A percentile compares a stretch with the other conserved stretches of the same genome.
Evolutionary conservation across 2,888 invertebrate genomes (phyloP).

Genomic region (Argyra leucocephala): DNA sequence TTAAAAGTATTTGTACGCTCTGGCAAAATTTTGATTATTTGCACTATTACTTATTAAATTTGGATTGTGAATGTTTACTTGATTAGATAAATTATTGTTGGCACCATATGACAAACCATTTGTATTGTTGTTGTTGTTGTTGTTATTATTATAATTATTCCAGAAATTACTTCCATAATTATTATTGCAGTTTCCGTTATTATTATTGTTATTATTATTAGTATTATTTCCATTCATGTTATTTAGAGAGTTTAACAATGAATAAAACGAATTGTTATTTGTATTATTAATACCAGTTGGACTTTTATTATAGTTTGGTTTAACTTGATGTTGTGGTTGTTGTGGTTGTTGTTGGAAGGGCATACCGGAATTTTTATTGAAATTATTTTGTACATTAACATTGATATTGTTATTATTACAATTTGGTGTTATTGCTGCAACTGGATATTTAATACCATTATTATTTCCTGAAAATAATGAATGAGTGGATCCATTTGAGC

Average conservation of each 20-base stretch:
- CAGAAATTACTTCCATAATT: conserved; percentile 14
- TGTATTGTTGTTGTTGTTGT: conserved; percentile 17
- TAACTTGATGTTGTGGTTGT: conserved; percentile 11
- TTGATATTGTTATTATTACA: conserved; percentile 10
- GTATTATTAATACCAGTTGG: background rate
- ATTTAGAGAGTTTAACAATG: conserved; percentile 25
- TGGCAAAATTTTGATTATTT: conserved; percentile 22
- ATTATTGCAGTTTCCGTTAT: conserved; percentile 18
- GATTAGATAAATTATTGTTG: conserved; percentile 10
- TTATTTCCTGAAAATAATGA: conserved; percentile 19
- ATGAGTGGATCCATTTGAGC: conserved; percentile 14
- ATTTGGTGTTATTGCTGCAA: background rate
- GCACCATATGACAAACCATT: conserved; percentile 10
- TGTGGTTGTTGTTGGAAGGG: conserved; percentile 16
- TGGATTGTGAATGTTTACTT: background rate
- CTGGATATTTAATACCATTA: conserved; percentile 16
- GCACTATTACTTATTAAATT: conserved; percentile 17
- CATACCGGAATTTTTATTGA: conserved; percentile 17
- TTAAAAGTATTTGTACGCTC: conserved; percentile 30
- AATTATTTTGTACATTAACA: conserved; percentile 10
- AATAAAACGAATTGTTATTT: conserved; percentile 19
- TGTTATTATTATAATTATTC: conserved; percentile 13
- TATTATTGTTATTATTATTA: conserved; percentile 20
- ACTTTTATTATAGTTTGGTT: conserved; percentile 15
- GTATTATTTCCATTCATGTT: conserved; percentile 20